These are phyloP conservation scores for Ridgeia piscesae DNA, from an alignment of 1,140 invertebrate genomes.

Conservation along the genomic window DNA sequence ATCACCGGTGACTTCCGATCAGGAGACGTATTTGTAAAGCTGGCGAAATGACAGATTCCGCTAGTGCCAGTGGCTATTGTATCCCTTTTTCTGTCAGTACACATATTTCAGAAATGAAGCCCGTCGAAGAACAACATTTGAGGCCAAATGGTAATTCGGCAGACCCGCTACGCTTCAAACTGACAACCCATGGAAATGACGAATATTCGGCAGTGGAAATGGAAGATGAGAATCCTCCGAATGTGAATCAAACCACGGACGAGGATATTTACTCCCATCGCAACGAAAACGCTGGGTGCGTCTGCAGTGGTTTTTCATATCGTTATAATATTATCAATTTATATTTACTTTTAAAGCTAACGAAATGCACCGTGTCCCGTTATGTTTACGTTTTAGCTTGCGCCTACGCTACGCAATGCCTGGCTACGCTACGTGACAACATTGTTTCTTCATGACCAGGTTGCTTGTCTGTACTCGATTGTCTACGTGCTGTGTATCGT, in stretches of 20 bases:
- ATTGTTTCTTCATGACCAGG: neutral
- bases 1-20: conserved; percentile 3
- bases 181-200: neutral
- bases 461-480: neutral
- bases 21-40: neutral
- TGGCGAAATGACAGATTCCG: neutral
- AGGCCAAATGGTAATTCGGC: neutral
- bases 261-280: neutral
- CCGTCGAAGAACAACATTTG: neutral
- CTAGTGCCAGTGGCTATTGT: neutral
- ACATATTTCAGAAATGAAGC: neutral
- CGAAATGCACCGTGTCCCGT: neutral
- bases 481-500: neutral
- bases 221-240: neutral
- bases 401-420: neutral
- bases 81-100: neutral
- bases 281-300: neutral
- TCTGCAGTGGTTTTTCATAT: neutral
- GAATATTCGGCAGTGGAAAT: neutral
- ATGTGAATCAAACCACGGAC: neutral
- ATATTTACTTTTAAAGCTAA: neutral
- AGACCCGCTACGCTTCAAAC: neutral
- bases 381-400: neutral
- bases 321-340: too few species aligned
- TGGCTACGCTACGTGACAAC: neutral